Evolutionary conservation across 2,113 vertebrate genomes (phyloP), one percentile per base, ranked within the genome.

Genomic region (Syngnathus scovelli): DNA sequence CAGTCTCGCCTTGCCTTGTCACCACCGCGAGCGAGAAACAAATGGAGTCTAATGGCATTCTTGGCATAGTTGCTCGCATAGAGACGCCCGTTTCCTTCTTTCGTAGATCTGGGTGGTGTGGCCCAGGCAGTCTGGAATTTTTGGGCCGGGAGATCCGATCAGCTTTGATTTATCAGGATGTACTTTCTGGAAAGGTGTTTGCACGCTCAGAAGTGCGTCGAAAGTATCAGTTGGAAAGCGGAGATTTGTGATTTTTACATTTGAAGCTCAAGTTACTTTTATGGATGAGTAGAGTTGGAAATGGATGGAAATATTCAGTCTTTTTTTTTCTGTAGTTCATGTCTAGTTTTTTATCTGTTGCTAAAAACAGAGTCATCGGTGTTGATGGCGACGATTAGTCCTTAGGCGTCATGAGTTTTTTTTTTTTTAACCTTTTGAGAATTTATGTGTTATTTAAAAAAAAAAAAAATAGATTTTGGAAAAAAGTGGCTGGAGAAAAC

Each of bases 41-140:
- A 90, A 92, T 90, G 88, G 85, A 92, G 90, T 92, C 86, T 87
- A 72, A 77, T 78, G 62, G 85, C 89, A 92, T 94, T 92, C 88
- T 87, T 90, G 71, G 76, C 84, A 93, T 94, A 93, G 91, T 91
- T 88, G 72, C 69, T 62, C 72, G 64, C 43, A n/a, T 55, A 5
- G 6, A 77, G 81, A 85, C 67, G 85, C 78, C 27, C 85, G 84
- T 87, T 90, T 89, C 83, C 66, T 74, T 83, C 77, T 89, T 88
- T 80, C 76, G 64, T 65, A 65, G n/a, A 3, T 81, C 82, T 86
- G 65, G 85, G 80, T 86, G 84, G 78, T 85, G 83, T 77, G 83
- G 80, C 78, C 70, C 70, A 69, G 69, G 73, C 78, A 79, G 83
- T 75, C 74, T 83, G 80, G 75, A 86, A 90, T 88, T 87, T 73